Percentiles rank a stretch among this genome's conserved stretches.
phyloP scores from a whole-genome alignment of 2,797 vertebrate species.

The Spinus olivaceus region DNA sequence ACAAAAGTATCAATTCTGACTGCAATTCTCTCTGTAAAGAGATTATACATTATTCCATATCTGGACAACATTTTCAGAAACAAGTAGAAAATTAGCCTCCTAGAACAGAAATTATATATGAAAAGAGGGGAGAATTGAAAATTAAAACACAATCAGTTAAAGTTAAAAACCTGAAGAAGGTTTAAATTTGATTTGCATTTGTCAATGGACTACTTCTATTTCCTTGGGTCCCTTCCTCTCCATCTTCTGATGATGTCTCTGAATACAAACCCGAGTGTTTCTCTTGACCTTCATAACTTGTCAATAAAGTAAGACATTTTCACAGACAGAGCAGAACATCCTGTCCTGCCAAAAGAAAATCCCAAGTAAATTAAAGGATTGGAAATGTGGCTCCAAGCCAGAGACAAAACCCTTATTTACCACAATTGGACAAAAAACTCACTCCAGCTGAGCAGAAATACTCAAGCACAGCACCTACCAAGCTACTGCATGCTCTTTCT shows the following conservation, averaged over 20 bases:
- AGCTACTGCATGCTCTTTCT: not conserved
- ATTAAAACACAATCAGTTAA: not conserved
- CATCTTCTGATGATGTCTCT: not conserved
- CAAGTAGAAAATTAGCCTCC: not conserved
- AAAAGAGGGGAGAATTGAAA: not conserved
- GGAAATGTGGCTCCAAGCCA: conserved; percentile 21
- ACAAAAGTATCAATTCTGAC: not conserved
- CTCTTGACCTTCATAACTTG: conserved; percentile 39
- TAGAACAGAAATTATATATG: not conserved
- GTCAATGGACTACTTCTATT: not conserved
- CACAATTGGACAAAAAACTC: not conserved
- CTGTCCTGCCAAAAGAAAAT: conserved; percentile 39
- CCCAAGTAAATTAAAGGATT: conserved; percentile 49
- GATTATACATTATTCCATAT: not conserved
- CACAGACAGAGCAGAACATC: conserved; percentile 26
- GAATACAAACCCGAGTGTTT: not conserved
- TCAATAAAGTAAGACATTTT: conserved; percentile 52
- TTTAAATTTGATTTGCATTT: not conserved
- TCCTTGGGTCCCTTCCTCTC: not conserved
- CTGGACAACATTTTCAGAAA: not conserved
- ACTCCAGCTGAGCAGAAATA: not conserved
- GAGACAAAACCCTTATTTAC: conserved; percentile 10
- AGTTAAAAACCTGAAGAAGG: not conserved
- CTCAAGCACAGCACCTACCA: not conserved
- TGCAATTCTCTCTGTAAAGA: not conserved